These are phyloP conservation scores for Bubo scandiacus DNA, from an alignment of 2,113 vertebrate genomes.

Conservation along the genomic window DNA sequence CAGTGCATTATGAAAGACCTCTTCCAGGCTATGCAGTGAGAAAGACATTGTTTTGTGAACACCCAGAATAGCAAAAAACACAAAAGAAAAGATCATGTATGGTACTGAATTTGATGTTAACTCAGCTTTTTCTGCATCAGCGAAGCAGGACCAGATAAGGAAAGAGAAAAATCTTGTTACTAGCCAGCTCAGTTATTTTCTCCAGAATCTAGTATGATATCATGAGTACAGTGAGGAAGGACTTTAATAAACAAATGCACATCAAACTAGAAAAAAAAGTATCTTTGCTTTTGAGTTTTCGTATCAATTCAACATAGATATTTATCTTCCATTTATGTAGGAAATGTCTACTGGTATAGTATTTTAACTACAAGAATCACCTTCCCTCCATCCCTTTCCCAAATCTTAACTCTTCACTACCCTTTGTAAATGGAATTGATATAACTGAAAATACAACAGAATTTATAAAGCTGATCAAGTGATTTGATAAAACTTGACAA, in stretches of 20 bases:
- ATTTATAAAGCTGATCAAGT: constrained; percentile 80
- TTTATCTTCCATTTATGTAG: not conserved
- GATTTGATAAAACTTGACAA: constrained; percentile 85
- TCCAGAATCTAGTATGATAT: not conserved
- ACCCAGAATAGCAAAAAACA: constrained; percentile 47
- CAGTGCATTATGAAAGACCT: constrained; percentile 42
- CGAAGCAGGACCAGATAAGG: not conserved
- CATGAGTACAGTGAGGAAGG: not conserved
- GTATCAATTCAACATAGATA: not conserved
- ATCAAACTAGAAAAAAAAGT: not conserved
- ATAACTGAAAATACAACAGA: constrained; percentile 74
- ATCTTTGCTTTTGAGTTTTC: not conserved
- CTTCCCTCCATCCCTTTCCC: not conserved
- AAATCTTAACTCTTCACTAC: not conserved
- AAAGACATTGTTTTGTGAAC: constrained; percentile 72
- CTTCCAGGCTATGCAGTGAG: constrained; percentile 75
- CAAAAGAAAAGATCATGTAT: constrained; percentile 49
- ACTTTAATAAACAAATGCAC: not conserved
- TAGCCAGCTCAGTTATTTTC: not conserved
- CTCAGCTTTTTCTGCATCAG: not conserved
- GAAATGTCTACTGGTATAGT: not conserved
- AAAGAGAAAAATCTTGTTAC: not conserved
- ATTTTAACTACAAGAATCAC: not conserved
- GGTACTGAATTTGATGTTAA: not conserved
- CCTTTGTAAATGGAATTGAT: constrained; percentile 6